Percentiles rank a stretch among this genome's conserved stretches.
These are phyloP conservation scores for Cyrtodaria siliqua DNA, from an alignment of 2,888 invertebrate genomes.

Conservation along the genomic window DNA sequence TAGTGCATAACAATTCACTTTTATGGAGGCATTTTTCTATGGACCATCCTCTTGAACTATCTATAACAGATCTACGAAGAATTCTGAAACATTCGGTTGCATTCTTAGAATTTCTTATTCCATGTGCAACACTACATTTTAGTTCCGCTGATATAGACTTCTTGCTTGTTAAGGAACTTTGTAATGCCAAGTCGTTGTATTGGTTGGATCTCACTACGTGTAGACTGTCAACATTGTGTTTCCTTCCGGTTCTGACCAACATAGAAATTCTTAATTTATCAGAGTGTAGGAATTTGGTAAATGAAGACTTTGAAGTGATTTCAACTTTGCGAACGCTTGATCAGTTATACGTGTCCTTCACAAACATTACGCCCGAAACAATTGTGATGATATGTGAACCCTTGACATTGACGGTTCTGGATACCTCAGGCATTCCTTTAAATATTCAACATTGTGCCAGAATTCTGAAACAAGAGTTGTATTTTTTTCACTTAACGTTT, in stretches of 20 bases:
- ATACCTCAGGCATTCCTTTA: slow-evolving; percentile 28
- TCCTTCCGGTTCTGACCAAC: slow-evolving; percentile 14
- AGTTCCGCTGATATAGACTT: slow-evolving; percentile 20
- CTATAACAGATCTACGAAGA: neutral
- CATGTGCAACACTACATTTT: slow-evolving; percentile 13
- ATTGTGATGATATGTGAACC: slow-evolving; percentile 23
- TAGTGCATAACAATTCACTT: slow-evolving; percentile 18
- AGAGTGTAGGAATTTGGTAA: slow-evolving; percentile 23
- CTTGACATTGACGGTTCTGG: slow-evolving; percentile 31
- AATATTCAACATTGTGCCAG: slow-evolving; percentile 9
- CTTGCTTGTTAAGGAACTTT: slow-evolving; percentile 7
- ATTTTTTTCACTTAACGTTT: slow-evolving; percentile 17
- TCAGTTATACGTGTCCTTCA: slow-evolving; percentile 42
- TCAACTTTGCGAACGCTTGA: slow-evolving; percentile 30
- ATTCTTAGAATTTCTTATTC: slow-evolving; percentile 21
- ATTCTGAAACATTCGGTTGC: slow-evolving; percentile 22
- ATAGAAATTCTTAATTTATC: slow-evolving; percentile 34
- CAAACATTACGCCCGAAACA: slow-evolving; percentile 28
- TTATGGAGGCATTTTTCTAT: slow-evolving; percentile 28
- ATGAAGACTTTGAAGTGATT: slow-evolving; percentile 34
- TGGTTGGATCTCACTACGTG: slow-evolving; percentile 43
- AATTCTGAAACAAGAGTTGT: slow-evolving; percentile 23
- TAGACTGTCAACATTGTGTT: slow-evolving; percentile 34
- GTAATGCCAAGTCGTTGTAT: slow-evolving; percentile 16
- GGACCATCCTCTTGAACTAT: slow-evolving; percentile 9